phyloP scores from a whole-genome alignment of 2,113 vertebrate genomes.

The Cochlearius cochlearius region DNA sequence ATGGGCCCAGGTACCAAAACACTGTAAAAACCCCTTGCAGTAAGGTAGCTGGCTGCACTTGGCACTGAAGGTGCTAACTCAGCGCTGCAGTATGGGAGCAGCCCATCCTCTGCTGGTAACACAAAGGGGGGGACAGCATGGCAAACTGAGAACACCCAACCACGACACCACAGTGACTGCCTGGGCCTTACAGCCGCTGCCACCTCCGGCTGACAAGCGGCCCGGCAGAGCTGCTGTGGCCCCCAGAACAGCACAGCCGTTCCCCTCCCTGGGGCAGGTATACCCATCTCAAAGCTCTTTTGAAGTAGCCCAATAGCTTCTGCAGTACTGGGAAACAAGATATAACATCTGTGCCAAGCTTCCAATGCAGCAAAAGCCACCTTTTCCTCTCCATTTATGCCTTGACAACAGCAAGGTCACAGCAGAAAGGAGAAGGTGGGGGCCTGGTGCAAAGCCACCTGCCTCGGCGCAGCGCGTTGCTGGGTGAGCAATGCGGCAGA shows the following conservation, averaged over 20 bases:
- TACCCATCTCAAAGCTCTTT: neutral
- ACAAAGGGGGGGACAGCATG: neutral
- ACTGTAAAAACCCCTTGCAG: fast-evolving
- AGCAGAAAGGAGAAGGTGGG: neutral
- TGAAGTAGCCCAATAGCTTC: neutral
- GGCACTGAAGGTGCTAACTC: fast-evolving
- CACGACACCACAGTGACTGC: neutral
- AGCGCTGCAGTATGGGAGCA: fast-evolving
- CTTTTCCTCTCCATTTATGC: neutral
- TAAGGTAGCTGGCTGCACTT: neutral
- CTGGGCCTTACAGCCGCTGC: neutral
- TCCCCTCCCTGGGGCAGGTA: neutral
- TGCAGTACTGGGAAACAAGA: fast-evolving
- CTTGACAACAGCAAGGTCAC: fast-evolving
- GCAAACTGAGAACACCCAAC: neutral
- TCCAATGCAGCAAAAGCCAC: neutral
- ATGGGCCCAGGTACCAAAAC: fast-evolving
- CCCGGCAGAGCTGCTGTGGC: neutral
- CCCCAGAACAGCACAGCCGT: neutral
- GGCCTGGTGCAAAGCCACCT: neutral
- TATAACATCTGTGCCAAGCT: fast-evolving
- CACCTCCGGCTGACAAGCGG: fast-evolving
- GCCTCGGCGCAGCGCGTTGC: fast-evolving
- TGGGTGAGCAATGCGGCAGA: fast-evolving
- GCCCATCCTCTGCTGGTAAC: neutral